Conservation (phyloP, 1,140 invertebrate genomes). For the Phortica variegata region DNA sequence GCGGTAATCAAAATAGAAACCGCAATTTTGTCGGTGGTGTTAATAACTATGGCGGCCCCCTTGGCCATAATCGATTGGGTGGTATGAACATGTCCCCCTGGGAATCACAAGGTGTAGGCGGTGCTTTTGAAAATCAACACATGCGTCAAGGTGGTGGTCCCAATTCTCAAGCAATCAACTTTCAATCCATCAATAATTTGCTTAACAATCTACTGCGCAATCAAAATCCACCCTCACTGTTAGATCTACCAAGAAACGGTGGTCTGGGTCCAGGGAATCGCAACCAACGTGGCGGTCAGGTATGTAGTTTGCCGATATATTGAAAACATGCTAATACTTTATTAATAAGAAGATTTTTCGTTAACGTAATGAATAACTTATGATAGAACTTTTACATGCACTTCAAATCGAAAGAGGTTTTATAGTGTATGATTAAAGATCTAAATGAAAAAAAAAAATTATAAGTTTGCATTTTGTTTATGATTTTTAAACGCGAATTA, state of each 20-base stretch:
- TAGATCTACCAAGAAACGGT: slow-evolving; percentile 59
- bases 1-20: slow-evolving; percentile 20
- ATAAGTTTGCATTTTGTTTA: no score
- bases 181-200: slow-evolving; percentile 62
- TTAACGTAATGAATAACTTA: no score
- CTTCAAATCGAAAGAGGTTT: no score
- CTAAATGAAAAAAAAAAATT: slow-evolving; percentile 25
- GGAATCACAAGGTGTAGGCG: slow-evolving; percentile 25
- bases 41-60: no score
- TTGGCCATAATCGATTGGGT: no score
- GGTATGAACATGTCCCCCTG: slow-evolving; percentile 21
- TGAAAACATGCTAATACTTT: no score
- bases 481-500: no score
- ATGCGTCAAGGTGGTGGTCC: slow-evolving; percentile 53
- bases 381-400: no score
- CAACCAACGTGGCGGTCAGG: slow-evolving; percentile 50
- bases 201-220: slow-evolving; percentile 61
- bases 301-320: slow-evolving; percentile 33
- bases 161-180: slow-evolving; percentile 57
- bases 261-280: slow-evolving; percentile 39
- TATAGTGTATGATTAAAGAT: no score
- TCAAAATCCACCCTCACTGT: slow-evolving; percentile 62
- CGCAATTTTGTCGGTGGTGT: slow-evolving; percentile 19
- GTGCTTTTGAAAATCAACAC: neutral
- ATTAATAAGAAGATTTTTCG: no score